Evolutionary conservation across 2,797 vertebrate species (phyloP).

Genomic region (Scolopax rusticola): DNA sequence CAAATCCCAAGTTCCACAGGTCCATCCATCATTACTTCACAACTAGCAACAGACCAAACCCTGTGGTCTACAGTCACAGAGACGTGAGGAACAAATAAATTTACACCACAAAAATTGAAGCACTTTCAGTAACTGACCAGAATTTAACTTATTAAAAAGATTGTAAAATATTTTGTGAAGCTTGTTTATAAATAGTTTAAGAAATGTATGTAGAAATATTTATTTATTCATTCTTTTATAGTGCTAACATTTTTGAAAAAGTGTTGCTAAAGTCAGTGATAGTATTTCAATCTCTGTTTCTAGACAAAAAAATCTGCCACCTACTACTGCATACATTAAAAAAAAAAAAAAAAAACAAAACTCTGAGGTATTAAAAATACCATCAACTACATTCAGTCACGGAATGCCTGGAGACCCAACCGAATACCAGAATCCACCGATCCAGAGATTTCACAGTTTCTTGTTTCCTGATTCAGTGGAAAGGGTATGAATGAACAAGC

Average conservation of each 20-base stretch:
- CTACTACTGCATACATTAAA: not conserved
- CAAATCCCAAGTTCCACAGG: not conserved
- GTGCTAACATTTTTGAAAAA: not conserved
- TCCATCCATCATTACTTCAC: not conserved
- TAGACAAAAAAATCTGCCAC: not conserved
- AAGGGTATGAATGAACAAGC: conserved; percentile 60
- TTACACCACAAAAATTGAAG: not conserved
- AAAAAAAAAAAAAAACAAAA: not conserved
- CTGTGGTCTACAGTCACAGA: not conserved
- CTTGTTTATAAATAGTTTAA: not conserved
- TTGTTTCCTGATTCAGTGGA: conserved; percentile 61
- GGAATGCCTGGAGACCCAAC: not conserved
- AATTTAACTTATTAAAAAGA: not conserved
- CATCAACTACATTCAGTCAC: not conserved
- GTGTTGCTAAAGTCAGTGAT: not conserved
- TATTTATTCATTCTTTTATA: not conserved
- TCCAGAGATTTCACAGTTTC: conserved; percentile 54
- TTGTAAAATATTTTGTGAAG: not conserved
- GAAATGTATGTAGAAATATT: not conserved
- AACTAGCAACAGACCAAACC: not conserved
- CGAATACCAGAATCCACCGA: conserved; percentile 4
- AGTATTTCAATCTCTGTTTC: not conserved
- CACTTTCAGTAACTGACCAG: not conserved
- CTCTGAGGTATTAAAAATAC: not conserved
- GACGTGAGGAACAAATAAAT: not conserved